Conservation (phyloP, 2,113 vertebrate genomes). For the Callipepla squamata region DNA sequence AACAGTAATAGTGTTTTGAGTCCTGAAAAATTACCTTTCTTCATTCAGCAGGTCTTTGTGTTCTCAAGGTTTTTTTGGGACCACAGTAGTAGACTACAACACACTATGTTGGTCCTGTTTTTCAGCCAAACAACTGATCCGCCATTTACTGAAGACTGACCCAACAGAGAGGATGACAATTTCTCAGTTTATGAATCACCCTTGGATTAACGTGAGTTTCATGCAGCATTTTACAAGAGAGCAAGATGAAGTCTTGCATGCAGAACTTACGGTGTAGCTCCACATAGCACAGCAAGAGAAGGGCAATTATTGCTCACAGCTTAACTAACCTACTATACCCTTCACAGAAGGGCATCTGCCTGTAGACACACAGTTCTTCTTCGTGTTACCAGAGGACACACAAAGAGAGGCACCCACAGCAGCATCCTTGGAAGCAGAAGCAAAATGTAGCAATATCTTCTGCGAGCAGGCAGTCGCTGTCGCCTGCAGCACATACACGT, state of each 20-base stretch:
- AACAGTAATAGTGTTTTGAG: background rate
- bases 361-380: conserved; percentile 3
- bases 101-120: conserved; percentile 1
- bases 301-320: background rate
- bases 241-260: background rate
- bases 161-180: conserved; percentile 96
- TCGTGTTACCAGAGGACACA: conserved; percentile 22
- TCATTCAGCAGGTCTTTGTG: background rate
- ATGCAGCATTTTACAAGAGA: background rate
- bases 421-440: conserved; percentile 25
- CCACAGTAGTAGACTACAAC: background rate
- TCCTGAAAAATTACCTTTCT: background rate
- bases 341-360: background rate
- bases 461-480: conserved; percentile 49
- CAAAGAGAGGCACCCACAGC: background rate
- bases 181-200: conserved; percentile 94
- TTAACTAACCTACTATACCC: conserved; percentile 17
- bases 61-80: background rate
- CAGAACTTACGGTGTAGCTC: background rate
- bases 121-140: conserved; percentile 93
- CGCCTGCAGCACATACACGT: conserved; percentile 47
- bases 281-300: background rate
- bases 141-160: conserved; percentile 94
- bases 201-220: conserved; percentile 94
- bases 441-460: background rate